Percentiles rank a stretch among this genome's conserved stretches.
These are phyloP conservation scores for Amphiura filiformis DNA, from an alignment of 35 echinoderm and acorn worm species.

Conservation along the genomic window DNA sequence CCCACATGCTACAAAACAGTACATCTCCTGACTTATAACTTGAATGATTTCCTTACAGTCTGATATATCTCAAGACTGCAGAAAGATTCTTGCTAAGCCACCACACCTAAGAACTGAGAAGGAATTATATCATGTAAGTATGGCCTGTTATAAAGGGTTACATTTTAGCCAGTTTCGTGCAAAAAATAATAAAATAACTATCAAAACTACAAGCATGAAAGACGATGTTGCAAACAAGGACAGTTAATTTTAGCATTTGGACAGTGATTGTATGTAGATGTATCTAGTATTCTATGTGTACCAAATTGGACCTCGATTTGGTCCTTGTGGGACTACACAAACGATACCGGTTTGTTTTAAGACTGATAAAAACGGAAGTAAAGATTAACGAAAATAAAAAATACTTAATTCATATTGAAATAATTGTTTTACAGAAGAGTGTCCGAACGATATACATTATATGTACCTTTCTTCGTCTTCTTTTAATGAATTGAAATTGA, in stretches of 20 bases:
- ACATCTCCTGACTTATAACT: not conserved
- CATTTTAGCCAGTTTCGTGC: too few relatives aligned
- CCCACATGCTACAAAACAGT: not conserved
- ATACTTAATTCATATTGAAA: not conserved
- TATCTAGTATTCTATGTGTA: too few relatives aligned
- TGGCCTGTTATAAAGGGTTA: too few relatives aligned
- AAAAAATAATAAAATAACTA: not conserved
- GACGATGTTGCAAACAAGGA: not conserved
- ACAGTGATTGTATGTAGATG: too few relatives aligned
- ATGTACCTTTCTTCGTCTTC: too few relatives aligned
- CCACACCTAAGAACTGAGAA: conserved; percentile 56
- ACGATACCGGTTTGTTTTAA: too few relatives aligned
- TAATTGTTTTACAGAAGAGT: not conserved
- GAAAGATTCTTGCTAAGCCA: conserved; percentile 53
- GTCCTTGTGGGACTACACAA: too few relatives aligned
- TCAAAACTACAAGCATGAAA: not conserved
- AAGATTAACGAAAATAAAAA: not conserved
- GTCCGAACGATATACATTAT: not conserved
- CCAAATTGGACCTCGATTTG: too few relatives aligned
- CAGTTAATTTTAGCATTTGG: too few relatives aligned
- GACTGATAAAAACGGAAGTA: too few relatives aligned
- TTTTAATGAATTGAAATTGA: too few relatives aligned
- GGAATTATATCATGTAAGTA: conserved; percentile 85
- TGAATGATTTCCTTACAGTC: conserved; percentile 43
- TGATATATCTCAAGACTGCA: conserved; percentile 63